Base-by-base conservation (phyloP, 2,113 vertebrate species). In the Platysternon megacephalum region DNA sequence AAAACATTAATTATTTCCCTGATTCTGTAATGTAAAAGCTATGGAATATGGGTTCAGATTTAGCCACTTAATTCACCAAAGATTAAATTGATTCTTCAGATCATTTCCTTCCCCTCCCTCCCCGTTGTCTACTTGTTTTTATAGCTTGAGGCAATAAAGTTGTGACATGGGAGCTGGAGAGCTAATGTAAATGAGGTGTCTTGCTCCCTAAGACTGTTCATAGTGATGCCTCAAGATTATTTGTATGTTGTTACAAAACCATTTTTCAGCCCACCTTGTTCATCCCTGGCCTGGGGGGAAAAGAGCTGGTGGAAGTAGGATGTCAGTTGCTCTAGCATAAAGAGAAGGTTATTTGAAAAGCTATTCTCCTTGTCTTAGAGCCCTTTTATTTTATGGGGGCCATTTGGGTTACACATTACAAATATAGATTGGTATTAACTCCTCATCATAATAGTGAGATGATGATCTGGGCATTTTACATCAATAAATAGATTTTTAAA, bases 131-230 rank as follows among this genome's bases (percentile, higher is more conserved):
- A 85, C 17, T 35, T 76, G 10, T 46, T 93, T 85, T 86, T 74
- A 55, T 44, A 32, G 84, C 90, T 95, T 86, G 26, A 61, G 61
- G 83, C 39, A 58, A 92, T 56, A 93, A 96, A 86, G 11, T 79
- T 81, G 86, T 74, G 90, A 61, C 90, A 94, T 0, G 2, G 11
- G 65, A 94, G 74, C 16, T 4, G 16, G 95, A 93, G 94, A 68
- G 58, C 61, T 93, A 81, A 56, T 39, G 56, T 78, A 96, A 96
- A 68, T 79, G 92, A 94, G 49, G 74, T 68, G 94, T 95, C 84
- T 91, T 95, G 55, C 86, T 82, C 83, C 82, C 79, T 86, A 28
- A 58, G 68, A 74, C 72, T 80, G 35, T 87, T 51, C 93, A 86
- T 6, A 95, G 94, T 81, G 89, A 85, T 19, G 61, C 72, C 85